Base-by-base conservation (phyloP, 2,888 invertebrate genomes). In the Chorisops tibialis region DNA sequence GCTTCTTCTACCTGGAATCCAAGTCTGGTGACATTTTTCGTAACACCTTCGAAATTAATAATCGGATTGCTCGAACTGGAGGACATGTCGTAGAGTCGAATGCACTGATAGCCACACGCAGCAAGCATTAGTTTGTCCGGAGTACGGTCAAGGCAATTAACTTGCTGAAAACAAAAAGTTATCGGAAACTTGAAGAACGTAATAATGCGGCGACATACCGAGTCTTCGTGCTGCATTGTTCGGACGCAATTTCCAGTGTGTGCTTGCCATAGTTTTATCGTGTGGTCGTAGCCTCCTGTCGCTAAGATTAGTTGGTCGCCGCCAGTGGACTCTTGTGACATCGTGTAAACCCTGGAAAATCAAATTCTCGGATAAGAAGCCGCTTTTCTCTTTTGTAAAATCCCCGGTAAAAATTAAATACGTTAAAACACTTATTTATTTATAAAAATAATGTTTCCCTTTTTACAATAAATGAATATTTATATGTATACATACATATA, bases 261-360 rank as follows among this genome's bases (percentile, higher is more conserved):
- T 0, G 96, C 93, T 78, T 96, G 93, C 98, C 98, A 99, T 73
- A 99, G 83, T 79, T 96, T 92, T 61, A 98, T 95, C 1, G 95
- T 93, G 74, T 97, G 96, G 77, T 99, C 98, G 76, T 98, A 99
- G 59, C 97, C 95, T 60, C 93, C 96, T 3, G 96, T 96, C 12
- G 93, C 96, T 68, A 97, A 82, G 66, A 95, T 89, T 35, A 95
- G 89, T 75, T 90, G 88, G 62, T 90, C 85, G 47, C 79, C 74
- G 47, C 79, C 74, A 65, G 78, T 80, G 66, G 79, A 77, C 65
- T 75, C 77, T 72, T 73, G 73, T 60, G 72, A 37, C 63, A 63
- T 63, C 24, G 37, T 38, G 30, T 62, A 59, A 14, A 64, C 59
- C 59, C 61, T 64, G 37, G 3, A 21, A 38, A 38, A 19, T 21